Conservation (phyloP, 2,888 invertebrate species). For the Maniola hyperantus region DNA sequence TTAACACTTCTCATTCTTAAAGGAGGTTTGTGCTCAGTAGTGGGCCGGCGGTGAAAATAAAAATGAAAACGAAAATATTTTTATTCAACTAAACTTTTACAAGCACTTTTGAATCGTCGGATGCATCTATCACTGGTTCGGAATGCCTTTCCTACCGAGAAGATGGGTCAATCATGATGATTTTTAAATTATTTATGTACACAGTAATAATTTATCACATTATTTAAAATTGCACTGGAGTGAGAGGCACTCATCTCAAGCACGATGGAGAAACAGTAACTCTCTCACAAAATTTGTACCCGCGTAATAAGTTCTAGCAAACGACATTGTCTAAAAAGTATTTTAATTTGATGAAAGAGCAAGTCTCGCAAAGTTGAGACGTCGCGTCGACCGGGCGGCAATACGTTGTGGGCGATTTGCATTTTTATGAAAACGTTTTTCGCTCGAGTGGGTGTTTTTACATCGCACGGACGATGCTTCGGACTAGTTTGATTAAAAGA, state of each 20-base stretch:
- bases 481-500: slow-evolving; percentile 16
- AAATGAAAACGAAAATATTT: too few species aligned
- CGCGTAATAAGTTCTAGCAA: slow-evolving; percentile 56
- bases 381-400: slow-evolving; percentile 59
- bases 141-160: too few species aligned
- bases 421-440: slow-evolving; percentile 79
- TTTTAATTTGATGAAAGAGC: slow-evolving; percentile 71
- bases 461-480: slow-evolving; percentile 19
- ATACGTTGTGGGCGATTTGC: slow-evolving; percentile 75
- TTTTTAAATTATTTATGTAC: too few species aligned
- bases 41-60: too few species aligned
- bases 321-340: slow-evolving; percentile 68
- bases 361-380: slow-evolving; percentile 56
- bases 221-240: not conserved
- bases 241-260: not conserved
- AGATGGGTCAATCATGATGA: too few species aligned
- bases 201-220: too few species aligned
- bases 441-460: slow-evolving; percentile 24
- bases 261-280: slow-evolving; percentile 12
- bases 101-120: too few species aligned
- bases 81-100: too few species aligned
- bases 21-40: too few species aligned
- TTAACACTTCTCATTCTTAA: too few species aligned
- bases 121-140: too few species aligned
- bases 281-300: slow-evolving; percentile 37